phyloP scores from a whole-genome alignment of 2,797 vertebrate species.

The Mormyrops attenuatus region DNA sequence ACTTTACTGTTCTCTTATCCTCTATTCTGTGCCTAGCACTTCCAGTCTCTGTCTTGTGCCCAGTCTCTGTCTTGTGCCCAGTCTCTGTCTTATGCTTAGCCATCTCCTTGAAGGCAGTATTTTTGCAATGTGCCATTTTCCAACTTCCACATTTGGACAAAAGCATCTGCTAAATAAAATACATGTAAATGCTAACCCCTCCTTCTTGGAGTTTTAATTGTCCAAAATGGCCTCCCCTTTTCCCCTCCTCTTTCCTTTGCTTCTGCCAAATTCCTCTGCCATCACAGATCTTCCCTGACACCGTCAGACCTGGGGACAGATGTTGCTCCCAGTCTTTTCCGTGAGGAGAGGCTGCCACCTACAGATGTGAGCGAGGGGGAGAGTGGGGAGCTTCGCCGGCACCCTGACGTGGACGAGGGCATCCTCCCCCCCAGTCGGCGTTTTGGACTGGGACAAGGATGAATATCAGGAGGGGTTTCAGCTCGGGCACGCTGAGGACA shows the following conservation, averaged over 20 bases:
- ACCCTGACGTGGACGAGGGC: slow-evolving; percentile 63
- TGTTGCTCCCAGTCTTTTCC: slow-evolving; percentile 40
- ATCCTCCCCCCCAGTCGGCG: slow-evolving; percentile 65
- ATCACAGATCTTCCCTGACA: slow-evolving; percentile 69
- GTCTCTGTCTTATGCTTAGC: neutral
- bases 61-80: too few species aligned
- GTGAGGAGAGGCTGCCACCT: slow-evolving; percentile 62
- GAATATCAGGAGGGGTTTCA: slow-evolving; percentile 36
- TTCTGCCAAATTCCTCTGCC: neutral
- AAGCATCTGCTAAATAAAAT: neutral
- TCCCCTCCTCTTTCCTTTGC: neutral
- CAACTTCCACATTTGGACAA: neutral
- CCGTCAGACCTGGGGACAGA: slow-evolving; percentile 52
- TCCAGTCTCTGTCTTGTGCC: neutral
- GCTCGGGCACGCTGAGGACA: neutral
- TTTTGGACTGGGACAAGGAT: slow-evolving; percentile 66
- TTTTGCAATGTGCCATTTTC: neutral
- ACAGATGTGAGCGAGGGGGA: slow-evolving; percentile 71
- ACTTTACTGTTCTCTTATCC: neutral
- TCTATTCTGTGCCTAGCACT: neutral
- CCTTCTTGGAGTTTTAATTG: neutral
- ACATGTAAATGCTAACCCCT: neutral
- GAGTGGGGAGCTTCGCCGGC: slow-evolving; percentile 69
- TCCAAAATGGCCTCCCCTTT: neutral
- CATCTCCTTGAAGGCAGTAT: neutral